Conservation (phyloP, 2,113 vertebrate species). For the Urocitellus parryii region DNA sequence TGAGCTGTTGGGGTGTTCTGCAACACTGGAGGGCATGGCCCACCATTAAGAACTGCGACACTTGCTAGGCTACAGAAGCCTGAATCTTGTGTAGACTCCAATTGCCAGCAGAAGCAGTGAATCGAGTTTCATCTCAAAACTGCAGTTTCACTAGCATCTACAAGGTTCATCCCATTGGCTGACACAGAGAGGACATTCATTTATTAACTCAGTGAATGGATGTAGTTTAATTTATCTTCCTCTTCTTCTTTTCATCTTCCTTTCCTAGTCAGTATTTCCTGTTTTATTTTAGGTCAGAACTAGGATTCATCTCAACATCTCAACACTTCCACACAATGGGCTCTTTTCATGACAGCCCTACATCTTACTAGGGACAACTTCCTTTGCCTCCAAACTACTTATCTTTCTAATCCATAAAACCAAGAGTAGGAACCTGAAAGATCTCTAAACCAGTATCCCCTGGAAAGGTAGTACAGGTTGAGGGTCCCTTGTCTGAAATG, state of each 20-base stretch:
- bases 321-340: neutral
- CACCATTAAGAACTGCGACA: too few species aligned
- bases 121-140: neutral
- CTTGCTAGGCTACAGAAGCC: too few species aligned
- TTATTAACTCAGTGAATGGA: neutral
- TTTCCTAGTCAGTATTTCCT: conserved; percentile 3
- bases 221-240: neutral
- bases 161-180: neutral
- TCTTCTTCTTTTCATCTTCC: neutral
- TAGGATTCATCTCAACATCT: neutral
- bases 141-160: neutral
- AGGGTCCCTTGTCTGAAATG: neutral
- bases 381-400: neutral
- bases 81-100: too few species aligned
- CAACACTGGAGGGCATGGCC: too few species aligned
- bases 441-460: neutral
- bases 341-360: neutral
- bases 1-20: too few species aligned
- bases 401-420: neutral
- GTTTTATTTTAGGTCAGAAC: neutral
- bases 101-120: too few species aligned
- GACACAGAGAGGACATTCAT: neutral
- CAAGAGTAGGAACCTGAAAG: neutral
- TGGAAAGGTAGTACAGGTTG: neutral
- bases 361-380: neutral